Evolutionary conservation across 2,113 vertebrate species (phyloP).

Genomic region (Nycticorax nycticorax): DNA sequence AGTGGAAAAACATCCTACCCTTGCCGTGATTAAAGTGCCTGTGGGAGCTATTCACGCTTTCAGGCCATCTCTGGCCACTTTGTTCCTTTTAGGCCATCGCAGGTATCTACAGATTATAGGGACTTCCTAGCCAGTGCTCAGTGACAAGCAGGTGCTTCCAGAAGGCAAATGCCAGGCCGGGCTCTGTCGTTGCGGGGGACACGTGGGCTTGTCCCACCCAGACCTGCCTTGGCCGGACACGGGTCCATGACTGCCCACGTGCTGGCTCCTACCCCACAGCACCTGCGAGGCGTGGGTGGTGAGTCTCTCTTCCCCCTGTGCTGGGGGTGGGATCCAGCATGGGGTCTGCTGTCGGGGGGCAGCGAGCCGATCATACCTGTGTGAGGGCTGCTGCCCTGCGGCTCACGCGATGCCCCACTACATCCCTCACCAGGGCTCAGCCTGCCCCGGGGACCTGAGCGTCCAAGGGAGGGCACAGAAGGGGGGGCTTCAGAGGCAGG

Average conservation of each 20-base stretch:
- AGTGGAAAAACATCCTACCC: neutral
- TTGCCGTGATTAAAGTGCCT: neutral
- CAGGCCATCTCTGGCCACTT: neutral
- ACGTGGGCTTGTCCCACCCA: neutral
- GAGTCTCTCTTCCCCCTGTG: fast-evolving
- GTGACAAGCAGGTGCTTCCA: neutral
- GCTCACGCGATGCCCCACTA: neutral
- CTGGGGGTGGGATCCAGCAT: neutral
- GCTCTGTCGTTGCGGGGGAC: neutral
- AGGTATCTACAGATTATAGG: neutral
- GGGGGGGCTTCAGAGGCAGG: neutral
- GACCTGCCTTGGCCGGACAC: neutral
- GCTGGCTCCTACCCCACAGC: fast-evolving
- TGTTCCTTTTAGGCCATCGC: neutral
- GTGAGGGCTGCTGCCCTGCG: neutral
- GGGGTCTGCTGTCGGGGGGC: neutral
- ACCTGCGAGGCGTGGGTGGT: fast-evolving
- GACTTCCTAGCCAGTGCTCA: fast-evolving
- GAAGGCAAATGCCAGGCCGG: neutral
- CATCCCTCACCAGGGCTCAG: neutral
- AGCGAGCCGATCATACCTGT: neutral
- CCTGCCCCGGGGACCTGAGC: neutral
- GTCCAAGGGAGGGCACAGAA: neutral
- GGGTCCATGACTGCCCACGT: fast-evolving
- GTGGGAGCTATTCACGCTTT: neutral